Conservation (phyloP, 2,113 vertebrate genomes). For the Climacteris rufus region DNA sequence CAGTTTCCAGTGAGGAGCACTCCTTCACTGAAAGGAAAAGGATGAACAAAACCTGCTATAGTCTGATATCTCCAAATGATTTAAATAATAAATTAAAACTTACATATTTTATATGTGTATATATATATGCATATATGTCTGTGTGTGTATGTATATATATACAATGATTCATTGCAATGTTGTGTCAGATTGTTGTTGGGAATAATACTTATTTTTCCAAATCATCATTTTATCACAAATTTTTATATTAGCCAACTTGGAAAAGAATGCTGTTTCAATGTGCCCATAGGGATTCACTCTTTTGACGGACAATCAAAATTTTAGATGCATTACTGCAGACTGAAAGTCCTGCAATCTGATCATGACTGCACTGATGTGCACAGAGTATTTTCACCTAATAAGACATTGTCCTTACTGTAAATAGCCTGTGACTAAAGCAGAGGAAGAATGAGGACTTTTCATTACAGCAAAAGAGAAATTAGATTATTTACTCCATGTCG, state of each 20-base stretch:
- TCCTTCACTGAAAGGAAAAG: neutral
- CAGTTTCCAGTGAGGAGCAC: neutral
- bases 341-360: neutral
- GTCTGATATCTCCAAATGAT: neutral
- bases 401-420: neutral
- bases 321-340: neutral
- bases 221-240: neutral
- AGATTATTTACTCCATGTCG: neutral
- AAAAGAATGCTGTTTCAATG: neutral
- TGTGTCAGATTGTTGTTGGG: neutral
- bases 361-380: neutral
- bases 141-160: neutral
- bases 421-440: neutral
- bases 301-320: neutral
- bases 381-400: neutral
- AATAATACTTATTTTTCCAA: neutral
- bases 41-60: neutral
- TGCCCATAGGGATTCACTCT: neutral
- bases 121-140: too few relatives aligned
- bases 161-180: neutral
- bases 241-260: neutral
- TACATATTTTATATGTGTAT: neutral
- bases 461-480: neutral
- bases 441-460: neutral
- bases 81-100: neutral